Conservation (phyloP, 2,797 vertebrate species). For the Crocidura indochinensis region DNA sequence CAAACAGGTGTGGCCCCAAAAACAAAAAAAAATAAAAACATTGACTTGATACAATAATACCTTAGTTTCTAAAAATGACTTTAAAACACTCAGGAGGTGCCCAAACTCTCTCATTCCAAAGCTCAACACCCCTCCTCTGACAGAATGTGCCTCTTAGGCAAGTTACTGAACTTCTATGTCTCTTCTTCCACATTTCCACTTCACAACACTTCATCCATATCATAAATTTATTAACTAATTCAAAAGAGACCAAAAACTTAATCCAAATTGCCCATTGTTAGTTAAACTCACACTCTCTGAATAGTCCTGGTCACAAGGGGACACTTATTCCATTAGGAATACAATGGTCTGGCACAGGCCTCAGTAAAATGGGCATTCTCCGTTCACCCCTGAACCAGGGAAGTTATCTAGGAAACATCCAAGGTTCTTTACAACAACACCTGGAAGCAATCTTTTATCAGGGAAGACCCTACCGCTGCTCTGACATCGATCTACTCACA, state of each 20-base stretch:
- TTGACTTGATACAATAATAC: neutral
- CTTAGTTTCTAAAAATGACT: constrained; percentile 25
- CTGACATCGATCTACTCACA: no score
- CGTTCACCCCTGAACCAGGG: no score
- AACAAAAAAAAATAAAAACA: no score
- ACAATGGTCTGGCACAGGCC: no score
- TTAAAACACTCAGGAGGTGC: neutral
- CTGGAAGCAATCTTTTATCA: no score
- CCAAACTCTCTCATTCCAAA: neutral
- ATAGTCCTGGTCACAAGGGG: neutral
- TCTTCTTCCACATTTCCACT: neutral
- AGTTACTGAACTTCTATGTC: neutral
- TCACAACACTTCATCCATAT: neutral
- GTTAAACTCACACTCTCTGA: neutral
- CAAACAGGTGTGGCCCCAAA: no score
- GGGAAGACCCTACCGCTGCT: no score
- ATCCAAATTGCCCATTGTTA: neutral
- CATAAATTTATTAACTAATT: neutral
- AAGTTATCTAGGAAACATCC: no score
- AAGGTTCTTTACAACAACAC: no score
- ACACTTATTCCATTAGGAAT: neutral
- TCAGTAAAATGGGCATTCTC: no score
- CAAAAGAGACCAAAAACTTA: neutral
- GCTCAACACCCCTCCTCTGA: neutral
- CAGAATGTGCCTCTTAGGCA: neutral